Percentiles rank a stretch among this genome's conserved stretches.
These are phyloP conservation scores for Idaea dimidiata DNA, from an alignment of 2,888 invertebrate genomes.

Conservation along the genomic window DNA sequence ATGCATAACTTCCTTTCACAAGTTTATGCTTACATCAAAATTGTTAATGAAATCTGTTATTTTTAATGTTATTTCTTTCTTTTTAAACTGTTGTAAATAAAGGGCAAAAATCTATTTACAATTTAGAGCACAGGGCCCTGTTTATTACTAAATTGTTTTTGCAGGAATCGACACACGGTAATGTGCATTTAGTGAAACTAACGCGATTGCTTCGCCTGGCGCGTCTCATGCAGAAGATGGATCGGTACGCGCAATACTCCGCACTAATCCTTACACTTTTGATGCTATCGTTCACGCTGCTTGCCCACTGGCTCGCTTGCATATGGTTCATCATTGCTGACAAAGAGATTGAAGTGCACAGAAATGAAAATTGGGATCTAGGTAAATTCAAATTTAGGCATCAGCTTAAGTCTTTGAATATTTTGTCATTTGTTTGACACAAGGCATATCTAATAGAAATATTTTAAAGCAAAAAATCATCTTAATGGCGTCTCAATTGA, in stretches of 20 bases:
- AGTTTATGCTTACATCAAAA: too few relatives aligned
- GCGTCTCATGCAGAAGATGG: constrained; percentile 96
- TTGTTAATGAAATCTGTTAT: too few relatives aligned
- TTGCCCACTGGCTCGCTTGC: constrained; percentile 98
- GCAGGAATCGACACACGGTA: constrained; percentile 86
- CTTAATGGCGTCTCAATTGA: too few relatives aligned
- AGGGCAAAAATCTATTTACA: too few relatives aligned
- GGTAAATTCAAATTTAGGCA: constrained; percentile 81
- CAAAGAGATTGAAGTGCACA: constrained; percentile 90
- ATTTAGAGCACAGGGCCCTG: constrained; percentile 1
- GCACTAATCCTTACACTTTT: constrained; percentile 95
- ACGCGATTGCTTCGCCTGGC: constrained; percentile 94
- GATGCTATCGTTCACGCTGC: constrained; percentile 95
- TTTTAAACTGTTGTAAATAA: too few relatives aligned
- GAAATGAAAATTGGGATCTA: constrained; percentile 88
- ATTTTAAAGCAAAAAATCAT: too few relatives aligned
- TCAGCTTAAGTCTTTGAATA: too few relatives aligned
- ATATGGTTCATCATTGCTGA: constrained; percentile 98
- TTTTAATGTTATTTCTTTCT: too few relatives aligned
- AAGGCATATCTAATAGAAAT: too few relatives aligned
- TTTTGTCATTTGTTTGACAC: too few relatives aligned
- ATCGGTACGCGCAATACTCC: constrained; percentile 97
- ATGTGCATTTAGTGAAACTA: constrained; percentile 95
- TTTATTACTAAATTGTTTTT: constrained; percentile 8
- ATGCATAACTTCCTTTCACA: too few relatives aligned